Conservation (phyloP, 2,797 vertebrate species). For the Sus cebifrons region DNA sequence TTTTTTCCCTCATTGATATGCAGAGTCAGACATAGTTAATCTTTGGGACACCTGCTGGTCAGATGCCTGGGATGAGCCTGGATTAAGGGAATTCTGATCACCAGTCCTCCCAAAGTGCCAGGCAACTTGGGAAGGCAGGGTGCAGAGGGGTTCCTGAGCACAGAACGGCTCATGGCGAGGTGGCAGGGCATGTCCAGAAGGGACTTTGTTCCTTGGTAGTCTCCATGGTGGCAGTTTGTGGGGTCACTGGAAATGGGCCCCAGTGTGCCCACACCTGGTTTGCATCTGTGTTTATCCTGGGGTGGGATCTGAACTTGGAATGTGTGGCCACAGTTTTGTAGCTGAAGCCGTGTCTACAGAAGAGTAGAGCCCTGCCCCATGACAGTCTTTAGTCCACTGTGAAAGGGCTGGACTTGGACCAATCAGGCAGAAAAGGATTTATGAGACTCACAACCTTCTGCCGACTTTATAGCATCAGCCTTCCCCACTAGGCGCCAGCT, state of each 20-base stretch:
- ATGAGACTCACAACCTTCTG: rapidly evolving
- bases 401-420: background rate
- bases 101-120: slow-evolving; percentile 66
- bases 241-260: background rate
- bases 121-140: slow-evolving; percentile 40
- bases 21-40: slow-evolving; percentile 87
- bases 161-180: background rate
- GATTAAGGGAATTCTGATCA: slow-evolving; percentile 83
- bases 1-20: slow-evolving; percentile 85
- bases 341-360: rapidly evolving
- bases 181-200: background rate
- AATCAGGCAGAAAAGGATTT: background rate
- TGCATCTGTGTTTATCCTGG: background rate
- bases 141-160: background rate
- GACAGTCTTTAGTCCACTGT: too few relatives aligned
- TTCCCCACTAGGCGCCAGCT: background rate
- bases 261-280: rapidly evolving
- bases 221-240: rapidly evolving
- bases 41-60: slow-evolving; percentile 83
- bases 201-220: background rate
- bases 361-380: background rate
- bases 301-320: background rate
- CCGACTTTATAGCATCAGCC: background rate
- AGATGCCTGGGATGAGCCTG: slow-evolving; percentile 76
- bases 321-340: background rate